Base-by-base conservation (phyloP, 2,888 invertebrate species). In the Pollenia amentaria region DNA sequence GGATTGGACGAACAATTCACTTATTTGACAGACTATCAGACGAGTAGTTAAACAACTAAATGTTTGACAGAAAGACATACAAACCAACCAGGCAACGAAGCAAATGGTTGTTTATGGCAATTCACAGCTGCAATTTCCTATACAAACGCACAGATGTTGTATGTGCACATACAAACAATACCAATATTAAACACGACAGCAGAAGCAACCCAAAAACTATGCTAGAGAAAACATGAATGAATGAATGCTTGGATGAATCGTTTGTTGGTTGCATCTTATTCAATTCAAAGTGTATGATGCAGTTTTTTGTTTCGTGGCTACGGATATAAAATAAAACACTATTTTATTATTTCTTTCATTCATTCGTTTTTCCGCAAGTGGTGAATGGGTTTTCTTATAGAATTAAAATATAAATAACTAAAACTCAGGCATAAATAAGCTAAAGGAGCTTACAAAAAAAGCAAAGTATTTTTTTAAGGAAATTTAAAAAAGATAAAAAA, bases 241-340 rank as follows among this genome's bases (percentile, higher is more conserved):
- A 55, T 55, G 29, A 21, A 57, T 57, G 48, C 29, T 16, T 51
- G 10, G 48, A 42, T 42, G 57, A 46, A 55, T 60, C n/a, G 29
- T 10, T 14, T 67, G 72, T 48, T 57, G 21, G 9, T 53, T 40
- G 38, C 75, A 60, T 67, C 18, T 60, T 77, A 70, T 77, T 42
- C 53, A 83, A 77, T 82, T 76, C 82, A 51, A n/a, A 10, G 40
- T 18, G 21, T 12, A 62, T 51, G 40, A 62, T 42, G 38, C n/a
- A 38, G 9, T 29, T 67, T n/a, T 69, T 46, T 73, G 46, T 42
- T 69, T 65, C n/a, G n/a, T 70, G 46, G 16, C 70, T 73, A 67
- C 46, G 78, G 77, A 78, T 65, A 77, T 83, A 42, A 77, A 60
- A 29, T 65, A 48, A 57, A 84, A 78, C 55, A 29, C 64, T 48